Base-by-base conservation (phyloP, 2,113 vertebrate genomes). In the Urocynchramus pylzowi region DNA sequence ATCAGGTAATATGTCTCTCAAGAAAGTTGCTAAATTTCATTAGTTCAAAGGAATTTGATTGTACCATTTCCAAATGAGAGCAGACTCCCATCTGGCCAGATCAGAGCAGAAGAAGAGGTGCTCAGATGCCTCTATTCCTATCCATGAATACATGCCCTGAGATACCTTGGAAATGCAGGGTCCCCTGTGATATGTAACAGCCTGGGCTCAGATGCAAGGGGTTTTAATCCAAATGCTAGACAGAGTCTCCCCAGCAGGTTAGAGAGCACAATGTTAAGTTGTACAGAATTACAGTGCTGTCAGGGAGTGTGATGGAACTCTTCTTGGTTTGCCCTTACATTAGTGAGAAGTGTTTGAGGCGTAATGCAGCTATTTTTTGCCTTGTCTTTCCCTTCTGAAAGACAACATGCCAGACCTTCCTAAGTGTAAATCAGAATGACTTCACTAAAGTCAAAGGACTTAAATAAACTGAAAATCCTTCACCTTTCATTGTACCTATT, bases 371-470 rank as follows among this genome's bases (percentile, higher is more conserved):
- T 41, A 33, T 67, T 64, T 82, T 52, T 78, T 50, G 16, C 30
- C 49, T 67, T 54, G 13, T 50, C 33, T 44, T 87, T 89, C 35
- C 20, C 15, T 28, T 74, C n/a, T 77, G 63, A 77, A 91, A 63
- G 35, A 53, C 7, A 47, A 11, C 1, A 0, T 63, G 35, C 31
- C 53, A 73, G 30, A 42, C 47, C 16, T 77, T 78, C 35, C 0
- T 6, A 41, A 47, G 11, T 19, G 31, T 61, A 49, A 61, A 84
- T 59, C 54, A 80, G 54, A 54, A 84, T 22, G 69, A 64, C 8
- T 45, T 50, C 1, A 3, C 24, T 79, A 2, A 92, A 70, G 71
- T 45, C 50, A 35, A 56, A 60, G 17, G 24, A 64, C 21, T 17
- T 47, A 67, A 60, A 74, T 35, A 57, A 87, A 64, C 17, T 57